These are phyloP conservation scores for Desmophyllum pertusum DNA, from an alignment of 92 coral and sea anemone species.

Conservation along the genomic window DNA sequence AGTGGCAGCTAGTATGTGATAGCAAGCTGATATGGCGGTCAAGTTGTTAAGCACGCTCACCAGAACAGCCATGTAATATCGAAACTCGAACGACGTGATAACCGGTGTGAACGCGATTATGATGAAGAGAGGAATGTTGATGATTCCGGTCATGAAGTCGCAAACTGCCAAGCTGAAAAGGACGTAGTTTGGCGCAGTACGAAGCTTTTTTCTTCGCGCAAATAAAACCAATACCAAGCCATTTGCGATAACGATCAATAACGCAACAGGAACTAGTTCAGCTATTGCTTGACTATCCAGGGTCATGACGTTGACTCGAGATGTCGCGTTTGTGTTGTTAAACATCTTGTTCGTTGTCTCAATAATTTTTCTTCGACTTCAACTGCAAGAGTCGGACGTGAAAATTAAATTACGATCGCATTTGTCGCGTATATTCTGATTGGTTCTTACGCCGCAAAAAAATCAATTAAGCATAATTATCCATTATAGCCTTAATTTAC, in stretches of 20 bases:
- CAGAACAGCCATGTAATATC: background rate
- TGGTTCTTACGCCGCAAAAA: background rate
- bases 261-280: conserved; percentile 42
- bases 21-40: conserved; percentile 50
- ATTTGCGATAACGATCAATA: conserved; percentile 30
- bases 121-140: conserved; percentile 58
- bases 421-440: background rate
- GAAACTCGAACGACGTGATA: background rate
- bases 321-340: background rate
- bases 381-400: background rate
- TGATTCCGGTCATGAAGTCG: conserved; percentile 51
- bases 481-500: too few species aligned
- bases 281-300: conserved; percentile 22
- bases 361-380: background rate
- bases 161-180: conserved; percentile 62
- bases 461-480: too few species aligned
- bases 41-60: conserved; percentile 33
- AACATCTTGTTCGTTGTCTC: background rate
- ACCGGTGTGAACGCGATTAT: conserved; percentile 13
- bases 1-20: conserved; percentile 60
- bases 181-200: conserved; percentile 43
- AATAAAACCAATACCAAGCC: conserved; percentile 50
- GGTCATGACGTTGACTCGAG: background rate
- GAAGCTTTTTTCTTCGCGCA: conserved; percentile 4
- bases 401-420: background rate